Evolutionary conservation across 2,888 invertebrate species (phyloP), one percentile per base, ranked within the genome.

Genomic region (Drosophila kambysellisi): DNA sequence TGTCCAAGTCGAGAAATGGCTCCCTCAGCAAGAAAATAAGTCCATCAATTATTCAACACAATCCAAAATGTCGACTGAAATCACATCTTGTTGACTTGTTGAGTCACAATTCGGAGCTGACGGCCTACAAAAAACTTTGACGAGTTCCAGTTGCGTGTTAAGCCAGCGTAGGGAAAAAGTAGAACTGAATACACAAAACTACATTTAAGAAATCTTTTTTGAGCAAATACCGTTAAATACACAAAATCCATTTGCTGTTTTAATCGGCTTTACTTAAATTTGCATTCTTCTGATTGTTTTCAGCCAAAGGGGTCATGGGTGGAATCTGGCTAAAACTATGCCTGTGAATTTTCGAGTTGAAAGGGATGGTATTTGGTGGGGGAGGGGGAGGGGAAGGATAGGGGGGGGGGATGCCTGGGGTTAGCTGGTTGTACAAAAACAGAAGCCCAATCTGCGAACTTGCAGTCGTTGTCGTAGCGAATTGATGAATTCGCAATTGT

Each of bases 241-340:
- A 81, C 81, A 77, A 74, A 78, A 81, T 74, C 79, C 74, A 75
- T 80, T 82, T 80, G 79, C 15, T 68, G 79, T 79, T 82, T 82
- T 43, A 80, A 80, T 80, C 79, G 82, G 75, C 79, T 80, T 82
- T 75, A 64, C 61, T 75, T 75, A 82, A 79, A 80, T 80, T 80
- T 80, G 79, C 79, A 82, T 82, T 79, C 82, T 82, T 82, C 75
- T 69, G 79, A 79, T 82, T 79, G 82, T 75, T 82, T 82, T 70
- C 64, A 54, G 25, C 32, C 37, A 39, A 33, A 17, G 17, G 17
- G 29, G 25, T 37, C 17, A 35, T 11, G 54, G 51, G n/a, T 30
- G 17, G 25, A 15, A 57, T 30, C 6, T 41, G 57, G 2, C 29
- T 30, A 1, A 20, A 57, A 57, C 57, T 57, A 53, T 60, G 59